Conservation (phyloP, 2,113 vertebrate genomes). For the Larimichthys crocea region DNA sequence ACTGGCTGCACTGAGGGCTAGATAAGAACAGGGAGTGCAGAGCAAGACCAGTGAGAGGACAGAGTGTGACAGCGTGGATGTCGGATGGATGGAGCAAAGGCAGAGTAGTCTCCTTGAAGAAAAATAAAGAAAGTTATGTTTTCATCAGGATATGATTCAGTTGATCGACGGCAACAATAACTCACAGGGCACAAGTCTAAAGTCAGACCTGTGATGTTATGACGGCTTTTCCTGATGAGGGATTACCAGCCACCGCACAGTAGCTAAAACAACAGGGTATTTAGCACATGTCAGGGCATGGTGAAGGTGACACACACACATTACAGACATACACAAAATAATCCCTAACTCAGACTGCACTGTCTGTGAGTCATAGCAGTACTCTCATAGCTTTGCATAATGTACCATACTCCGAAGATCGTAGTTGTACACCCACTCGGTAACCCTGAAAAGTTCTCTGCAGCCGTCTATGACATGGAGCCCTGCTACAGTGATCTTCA, state of each 20-base stretch:
- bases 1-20: neutral
- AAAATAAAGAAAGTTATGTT: neutral
- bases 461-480: slow-evolving; percentile 44
- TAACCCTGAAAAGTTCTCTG: slow-evolving; percentile 40
- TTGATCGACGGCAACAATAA: neutral
- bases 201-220: slow-evolving; percentile 1
- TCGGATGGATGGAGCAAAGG: too few relatives aligned
- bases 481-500: slow-evolving; percentile 8
- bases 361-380: slow-evolving; percentile 39
- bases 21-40: neutral
- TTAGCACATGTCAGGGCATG: neutral
- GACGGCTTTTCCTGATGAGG: neutral
- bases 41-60: neutral
- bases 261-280: neutral
- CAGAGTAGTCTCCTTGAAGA: neutral
- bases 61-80: neutral
- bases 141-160: slow-evolving; percentile 22
- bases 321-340: neutral
- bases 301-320: slow-evolving; percentile 18
- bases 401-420: slow-evolving; percentile 41
- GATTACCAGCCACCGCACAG: neutral
- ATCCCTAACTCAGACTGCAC: slow-evolving; percentile 16
- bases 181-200: neutral
- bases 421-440: slow-evolving; percentile 30
- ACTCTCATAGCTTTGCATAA: slow-evolving; percentile 51